A percentile compares a stretch with the other conserved stretches of the same genome.
Conservation (phyloP, 2,888 invertebrate species). For the Acleris sparsana region DNA sequence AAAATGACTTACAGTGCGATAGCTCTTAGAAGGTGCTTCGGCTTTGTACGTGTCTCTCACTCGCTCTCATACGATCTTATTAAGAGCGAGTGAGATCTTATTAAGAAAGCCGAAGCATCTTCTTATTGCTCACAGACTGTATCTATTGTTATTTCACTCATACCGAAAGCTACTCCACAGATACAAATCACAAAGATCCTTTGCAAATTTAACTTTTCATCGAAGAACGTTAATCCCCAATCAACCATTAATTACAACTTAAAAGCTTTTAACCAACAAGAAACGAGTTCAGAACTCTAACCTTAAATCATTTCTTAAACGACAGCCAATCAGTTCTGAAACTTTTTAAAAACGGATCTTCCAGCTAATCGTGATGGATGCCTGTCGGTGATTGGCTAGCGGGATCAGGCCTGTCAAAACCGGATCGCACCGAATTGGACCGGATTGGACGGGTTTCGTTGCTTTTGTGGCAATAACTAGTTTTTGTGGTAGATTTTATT, state of each 20-base stretch:
- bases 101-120: too few relatives aligned
- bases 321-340: slow-evolving; percentile 30
- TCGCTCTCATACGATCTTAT: too few relatives aligned
- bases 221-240: neutral
- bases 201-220: neutral
- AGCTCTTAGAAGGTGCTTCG: too few relatives aligned
- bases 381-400: slow-evolving; percentile 33
- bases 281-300: slow-evolving; percentile 13
- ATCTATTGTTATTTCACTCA: too few relatives aligned
- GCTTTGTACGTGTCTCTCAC: too few relatives aligned
- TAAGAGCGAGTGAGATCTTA: too few relatives aligned
- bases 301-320: slow-evolving; percentile 15
- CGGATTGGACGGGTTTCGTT: slow-evolving; percentile 29
- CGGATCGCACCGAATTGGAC: slow-evolving; percentile 16
- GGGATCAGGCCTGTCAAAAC: slow-evolving; percentile 31
- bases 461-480: slow-evolving; percentile 25
- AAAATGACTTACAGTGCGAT: too few relatives aligned
- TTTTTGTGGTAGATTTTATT: neutral
- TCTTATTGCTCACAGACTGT: too few relatives aligned
- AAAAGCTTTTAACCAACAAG: slow-evolving; percentile 3
- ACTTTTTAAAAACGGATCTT: slow-evolving; percentile 30
- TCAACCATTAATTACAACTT: slow-evolving; percentile 7
- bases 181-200: neutral
- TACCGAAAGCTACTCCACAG: neutral
- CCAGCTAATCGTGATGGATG: slow-evolving; percentile 36